Evolutionary conservation across 1,140 invertebrate genomes (phyloP).

Genomic region (Palaemon carinicauda): DNA sequence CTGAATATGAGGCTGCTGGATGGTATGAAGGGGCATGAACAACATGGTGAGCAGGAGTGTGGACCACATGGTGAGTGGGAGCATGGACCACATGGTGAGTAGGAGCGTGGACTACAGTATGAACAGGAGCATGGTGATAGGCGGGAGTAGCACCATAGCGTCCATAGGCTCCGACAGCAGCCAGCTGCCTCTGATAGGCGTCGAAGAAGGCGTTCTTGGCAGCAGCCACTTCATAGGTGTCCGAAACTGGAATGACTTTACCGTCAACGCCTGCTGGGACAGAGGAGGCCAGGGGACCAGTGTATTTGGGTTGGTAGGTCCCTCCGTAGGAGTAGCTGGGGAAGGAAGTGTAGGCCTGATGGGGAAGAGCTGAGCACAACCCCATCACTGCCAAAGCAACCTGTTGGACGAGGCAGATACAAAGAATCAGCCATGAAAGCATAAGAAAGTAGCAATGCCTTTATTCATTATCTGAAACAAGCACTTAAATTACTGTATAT

Average conservation of each 20-base stretch:
- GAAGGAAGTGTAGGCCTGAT: too few species aligned
- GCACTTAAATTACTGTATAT: too few species aligned
- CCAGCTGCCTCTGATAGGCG: neutral
- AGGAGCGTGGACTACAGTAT: neutral
- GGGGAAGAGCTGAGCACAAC: too few species aligned
- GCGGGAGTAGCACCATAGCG: neutral
- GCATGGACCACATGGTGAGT: too few species aligned
- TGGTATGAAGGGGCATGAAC: neutral
- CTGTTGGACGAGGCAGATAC: too few species aligned
- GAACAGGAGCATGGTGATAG: neutral
- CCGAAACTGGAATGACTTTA: conserved; percentile 11
- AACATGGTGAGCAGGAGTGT: too few species aligned
- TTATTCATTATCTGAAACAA: too few species aligned
- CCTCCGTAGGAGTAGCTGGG: neutral
- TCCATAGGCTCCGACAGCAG: neutral
- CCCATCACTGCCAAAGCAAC: too few species aligned
- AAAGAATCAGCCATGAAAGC: too few species aligned
- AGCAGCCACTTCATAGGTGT: neutral
- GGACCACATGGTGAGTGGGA: too few species aligned
- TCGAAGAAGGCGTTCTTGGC: neutral
- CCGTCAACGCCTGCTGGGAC: conserved; percentile 28
- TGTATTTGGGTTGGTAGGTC: conserved; percentile 13
- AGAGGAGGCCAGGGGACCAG: conserved; percentile 19
- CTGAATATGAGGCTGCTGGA: neutral
- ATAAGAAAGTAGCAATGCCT: too few species aligned